Conservation (phyloP, 2,888 invertebrate species). For the Endomychus coccineus region DNA sequence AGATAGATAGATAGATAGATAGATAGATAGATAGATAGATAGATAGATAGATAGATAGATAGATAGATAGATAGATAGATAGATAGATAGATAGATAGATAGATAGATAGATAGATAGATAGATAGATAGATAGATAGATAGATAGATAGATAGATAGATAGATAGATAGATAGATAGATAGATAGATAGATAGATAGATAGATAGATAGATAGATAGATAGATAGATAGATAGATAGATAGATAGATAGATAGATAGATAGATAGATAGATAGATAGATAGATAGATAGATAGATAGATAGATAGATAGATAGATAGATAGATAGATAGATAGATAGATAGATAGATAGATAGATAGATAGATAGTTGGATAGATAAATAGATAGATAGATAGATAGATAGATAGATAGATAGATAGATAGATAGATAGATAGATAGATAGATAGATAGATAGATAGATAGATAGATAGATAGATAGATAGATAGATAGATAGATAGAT, state of each 20-base stretch:
- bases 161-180: constrained; percentile 1
- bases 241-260: constrained; percentile 2
- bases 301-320: background rate
- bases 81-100: background rate
- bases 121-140: constrained; percentile 1
- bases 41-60: background rate
- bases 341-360: constrained; percentile 1
- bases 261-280: constrained; percentile 1
- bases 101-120: background rate
- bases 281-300: background rate
- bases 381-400: constrained; percentile 4
- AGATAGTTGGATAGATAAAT: constrained; percentile 1
- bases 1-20: background rate
- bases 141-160: constrained; percentile 1
- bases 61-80: background rate
- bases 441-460: constrained; percentile 1
- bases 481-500: constrained; percentile 3
- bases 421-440: constrained; percentile 4
- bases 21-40: background rate
- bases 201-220: constrained; percentile 1
- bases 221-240: background rate
- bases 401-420: constrained; percentile 4
- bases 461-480: constrained; percentile 1
- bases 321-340: constrained; percentile 1
- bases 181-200: constrained; percentile 1